Evolutionary conservation across 1,140 invertebrate genomes (phyloP).

Genomic region (Parasteatoda tepidariorum): DNA sequence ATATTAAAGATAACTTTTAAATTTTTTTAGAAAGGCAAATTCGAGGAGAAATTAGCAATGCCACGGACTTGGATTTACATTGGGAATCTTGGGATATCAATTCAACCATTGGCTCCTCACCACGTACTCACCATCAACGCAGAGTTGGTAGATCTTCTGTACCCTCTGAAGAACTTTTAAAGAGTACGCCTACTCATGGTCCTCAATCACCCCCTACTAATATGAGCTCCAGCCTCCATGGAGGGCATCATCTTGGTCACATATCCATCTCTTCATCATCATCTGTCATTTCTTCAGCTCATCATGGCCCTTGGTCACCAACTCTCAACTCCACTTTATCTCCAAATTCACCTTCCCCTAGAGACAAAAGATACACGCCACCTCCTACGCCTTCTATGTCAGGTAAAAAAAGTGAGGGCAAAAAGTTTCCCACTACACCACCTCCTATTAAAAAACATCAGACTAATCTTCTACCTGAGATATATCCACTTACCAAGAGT

Average conservation of each 20-base stretch:
- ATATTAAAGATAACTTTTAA: neutral
- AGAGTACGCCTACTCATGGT: conserved; percentile 62
- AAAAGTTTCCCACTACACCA: conserved; percentile 82
- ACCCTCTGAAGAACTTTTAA: conserved; percentile 74
- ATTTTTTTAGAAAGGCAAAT: conserved; percentile 73
- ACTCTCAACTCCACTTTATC: conserved; percentile 63
- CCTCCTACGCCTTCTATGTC: conserved; percentile 74
- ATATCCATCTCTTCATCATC: conserved; percentile 62
- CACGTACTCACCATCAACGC: conserved; percentile 71
- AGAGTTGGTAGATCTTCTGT: conserved; percentile 72
- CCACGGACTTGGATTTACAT: conserved; percentile 78
- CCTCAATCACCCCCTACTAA: conserved; percentile 63
- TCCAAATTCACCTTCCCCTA: conserved; percentile 62
- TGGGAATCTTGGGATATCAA: conserved; percentile 91
- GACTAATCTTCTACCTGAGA: conserved; percentile 72
- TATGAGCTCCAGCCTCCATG: conserved; percentile 60
- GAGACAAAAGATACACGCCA: conserved; percentile 70
- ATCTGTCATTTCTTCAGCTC: conserved; percentile 51
- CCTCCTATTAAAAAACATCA: conserved; percentile 81
- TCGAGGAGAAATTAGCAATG: conserved; percentile 71
- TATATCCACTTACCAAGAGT: conserved; percentile 83
- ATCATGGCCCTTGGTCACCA: conserved; percentile 63
- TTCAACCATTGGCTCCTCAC: conserved; percentile 72
- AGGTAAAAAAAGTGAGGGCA: conserved; percentile 65
- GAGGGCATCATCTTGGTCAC: conserved; percentile 58